phyloP scores from a whole-genome alignment of 2,113 vertebrate species.

The Grus americana region DNA sequence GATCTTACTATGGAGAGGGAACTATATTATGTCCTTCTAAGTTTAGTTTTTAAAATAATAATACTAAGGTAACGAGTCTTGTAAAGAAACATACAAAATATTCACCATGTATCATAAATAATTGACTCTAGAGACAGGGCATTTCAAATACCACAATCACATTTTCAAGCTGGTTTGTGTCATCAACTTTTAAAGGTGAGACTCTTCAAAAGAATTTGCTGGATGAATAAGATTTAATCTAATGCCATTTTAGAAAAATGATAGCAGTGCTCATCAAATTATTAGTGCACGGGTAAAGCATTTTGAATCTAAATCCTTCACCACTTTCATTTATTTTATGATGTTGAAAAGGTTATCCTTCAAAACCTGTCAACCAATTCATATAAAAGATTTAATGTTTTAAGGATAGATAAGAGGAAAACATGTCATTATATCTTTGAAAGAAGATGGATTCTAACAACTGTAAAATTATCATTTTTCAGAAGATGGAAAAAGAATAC shows the following conservation, averaged over 20 bases:
- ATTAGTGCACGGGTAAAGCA: constrained; percentile 69
- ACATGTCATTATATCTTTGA: constrained; percentile 69
- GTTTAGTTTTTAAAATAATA: not conserved
- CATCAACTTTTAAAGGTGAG: constrained; percentile 63
- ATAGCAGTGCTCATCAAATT: constrained; percentile 72
- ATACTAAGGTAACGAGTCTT: not conserved
- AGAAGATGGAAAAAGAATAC: constrained; percentile 12
- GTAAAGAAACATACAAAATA: constrained; percentile 1
- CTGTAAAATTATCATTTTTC: constrained; percentile 57
- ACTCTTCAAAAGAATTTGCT: constrained; percentile 61
- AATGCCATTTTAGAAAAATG: constrained; percentile 71
- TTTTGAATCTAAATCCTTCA: constrained; percentile 71
- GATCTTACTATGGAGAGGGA: not conserved
- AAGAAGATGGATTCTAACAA: constrained; percentile 63
- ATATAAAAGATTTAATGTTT: constrained; percentile 76
- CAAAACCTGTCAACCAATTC: constrained; percentile 73
- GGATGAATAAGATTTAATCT: constrained; percentile 73
- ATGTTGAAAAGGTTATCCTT: constrained; percentile 80
- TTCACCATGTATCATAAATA: constrained; percentile 36
- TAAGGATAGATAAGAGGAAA: constrained; percentile 67
- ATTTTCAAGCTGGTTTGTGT: constrained; percentile 61
- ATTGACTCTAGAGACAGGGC: constrained; percentile 26
- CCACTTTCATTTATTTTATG: constrained; percentile 71
- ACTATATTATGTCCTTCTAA: not conserved
- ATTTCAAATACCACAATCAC: constrained; percentile 70